Evolutionary conservation across 2,113 vertebrate genomes (phyloP).

Genomic region (Holacanthus passer): DNA sequence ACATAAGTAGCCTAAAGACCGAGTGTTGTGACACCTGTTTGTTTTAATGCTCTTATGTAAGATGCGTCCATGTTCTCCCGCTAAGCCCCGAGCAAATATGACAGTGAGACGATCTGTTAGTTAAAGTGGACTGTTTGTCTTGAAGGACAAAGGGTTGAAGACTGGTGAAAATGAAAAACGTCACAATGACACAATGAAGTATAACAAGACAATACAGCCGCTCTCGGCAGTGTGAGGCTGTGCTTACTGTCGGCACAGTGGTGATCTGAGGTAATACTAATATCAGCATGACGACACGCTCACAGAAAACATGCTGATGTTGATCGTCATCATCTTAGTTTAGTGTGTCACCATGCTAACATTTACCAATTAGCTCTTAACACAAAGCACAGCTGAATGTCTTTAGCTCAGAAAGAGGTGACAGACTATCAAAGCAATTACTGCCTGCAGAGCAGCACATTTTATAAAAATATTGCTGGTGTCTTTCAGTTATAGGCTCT

Average conservation of each 20-base stretch:
- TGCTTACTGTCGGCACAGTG: neutral
- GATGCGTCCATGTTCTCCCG: constrained; percentile 14
- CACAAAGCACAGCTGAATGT: too few species aligned
- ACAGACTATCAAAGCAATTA: neutral
- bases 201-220: neutral
- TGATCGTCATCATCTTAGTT: neutral
- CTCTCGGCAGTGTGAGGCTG: neutral
- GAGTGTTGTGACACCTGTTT: constrained; percentile 4
- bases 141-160: neutral
- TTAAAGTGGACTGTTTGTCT: neutral
- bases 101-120: neutral
- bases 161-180: neutral
- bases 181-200: neutral
- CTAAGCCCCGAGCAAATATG: neutral
- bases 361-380: too few species aligned
- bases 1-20: constrained; percentile 34
- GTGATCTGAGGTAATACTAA: neutral
- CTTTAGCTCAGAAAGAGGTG: neutral
- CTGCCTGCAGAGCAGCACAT: neutral
- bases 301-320: neutral
- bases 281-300: neutral
- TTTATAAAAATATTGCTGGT: neutral
- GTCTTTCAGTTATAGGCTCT: neutral
- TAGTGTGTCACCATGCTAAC: neutral
- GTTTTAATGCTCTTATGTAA: constrained; percentile 19